A percentile compares a stretch with the other conserved stretches of the same genome.
Conservation (phyloP, 2,888 invertebrate genomes). For the Drosophila meridiana region DNA sequence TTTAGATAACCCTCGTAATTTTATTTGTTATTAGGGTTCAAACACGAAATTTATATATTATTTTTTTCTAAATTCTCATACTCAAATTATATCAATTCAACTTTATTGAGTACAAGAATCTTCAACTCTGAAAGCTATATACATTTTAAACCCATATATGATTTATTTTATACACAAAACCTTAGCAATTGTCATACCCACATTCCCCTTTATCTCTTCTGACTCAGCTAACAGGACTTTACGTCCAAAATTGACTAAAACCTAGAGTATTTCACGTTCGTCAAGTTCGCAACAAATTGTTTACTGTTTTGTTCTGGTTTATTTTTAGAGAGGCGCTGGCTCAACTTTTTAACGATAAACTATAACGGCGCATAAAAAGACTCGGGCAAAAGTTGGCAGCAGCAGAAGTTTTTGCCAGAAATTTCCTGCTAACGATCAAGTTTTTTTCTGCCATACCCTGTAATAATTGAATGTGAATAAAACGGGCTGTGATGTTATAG, state of each 20-base stretch:
- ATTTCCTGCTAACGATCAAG: constrained; percentile 75
- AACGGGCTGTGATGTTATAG: neutral
- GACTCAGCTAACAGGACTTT: neutral
- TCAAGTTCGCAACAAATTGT: neutral
- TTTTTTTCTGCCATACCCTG: constrained; percentile 40
- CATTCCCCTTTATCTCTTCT: neutral
- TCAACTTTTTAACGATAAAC: constrained; percentile 74
- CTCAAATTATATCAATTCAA: too few relatives aligned
- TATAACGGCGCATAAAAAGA: constrained; percentile 76
- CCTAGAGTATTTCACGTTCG: constrained; percentile 14
- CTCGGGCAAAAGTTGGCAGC: constrained; percentile 60
- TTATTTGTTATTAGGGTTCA: too few relatives aligned
- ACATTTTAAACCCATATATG: neutral
- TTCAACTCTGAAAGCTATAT: too few relatives aligned
- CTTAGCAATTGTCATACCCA: neutral
- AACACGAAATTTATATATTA: too few relatives aligned
- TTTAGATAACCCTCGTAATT: too few relatives aligned
- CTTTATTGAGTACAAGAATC: too few relatives aligned
- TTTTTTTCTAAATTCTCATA: too few relatives aligned
- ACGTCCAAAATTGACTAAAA: accelerated
- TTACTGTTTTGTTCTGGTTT: constrained; percentile 21
- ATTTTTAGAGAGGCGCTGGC: constrained; percentile 39
- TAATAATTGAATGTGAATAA: neutral
- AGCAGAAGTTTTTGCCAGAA: constrained; percentile 61
- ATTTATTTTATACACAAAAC: neutral